Evolutionary conservation across 2,888 invertebrate genomes (phyloP), one percentile per base, ranked within the genome.

Genomic region (Nyleta sp.): DNA sequence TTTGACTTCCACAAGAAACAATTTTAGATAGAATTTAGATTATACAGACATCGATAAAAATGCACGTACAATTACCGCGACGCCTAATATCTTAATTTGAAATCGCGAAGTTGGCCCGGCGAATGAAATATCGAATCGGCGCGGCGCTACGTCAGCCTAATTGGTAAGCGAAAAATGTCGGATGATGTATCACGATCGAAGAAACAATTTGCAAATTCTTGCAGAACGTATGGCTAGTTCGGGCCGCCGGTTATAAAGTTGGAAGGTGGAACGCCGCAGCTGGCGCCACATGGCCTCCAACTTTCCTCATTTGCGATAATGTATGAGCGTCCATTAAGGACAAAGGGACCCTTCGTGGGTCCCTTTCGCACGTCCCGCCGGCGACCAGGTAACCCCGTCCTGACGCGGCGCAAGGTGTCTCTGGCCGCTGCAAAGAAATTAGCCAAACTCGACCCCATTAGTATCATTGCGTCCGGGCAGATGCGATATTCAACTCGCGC

Each of bases 291-390:
- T 88, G 88, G 86, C 84, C 83, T 79, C 82, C 81, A 89, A 89
- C 89, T 89, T 89, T 88, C 85, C 89, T 88, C 88, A 88, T 89
- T 89, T 89, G 87, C 85, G 87, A 87, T 88, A 89, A 88, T 88
- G 85, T 87, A 88, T 88, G 88, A 85, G 84, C 85, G 80, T 81
- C 89, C 88, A 89, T 89, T 89, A 88, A 87, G 88, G 86, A 84
- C 83, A 71, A 76, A 75, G 77, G 73, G 76, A 75, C 68, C 73
- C 64, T 73, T 59, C 60, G 28, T n/a, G 82, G 74, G 53, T 70
- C 77, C 73, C 81, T 80, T 65, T 70, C 40, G 57, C 70, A 76
- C 76, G 50, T 70, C 42, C 81, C 78, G 77, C 62, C 70, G 77
- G 67, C 59, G 82, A 74, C 80, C 85, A 86, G 86, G 85, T 85